Evolutionary conservation across 1,140 invertebrate species (phyloP).

Genomic region (Onthophagus taurus): DNA sequence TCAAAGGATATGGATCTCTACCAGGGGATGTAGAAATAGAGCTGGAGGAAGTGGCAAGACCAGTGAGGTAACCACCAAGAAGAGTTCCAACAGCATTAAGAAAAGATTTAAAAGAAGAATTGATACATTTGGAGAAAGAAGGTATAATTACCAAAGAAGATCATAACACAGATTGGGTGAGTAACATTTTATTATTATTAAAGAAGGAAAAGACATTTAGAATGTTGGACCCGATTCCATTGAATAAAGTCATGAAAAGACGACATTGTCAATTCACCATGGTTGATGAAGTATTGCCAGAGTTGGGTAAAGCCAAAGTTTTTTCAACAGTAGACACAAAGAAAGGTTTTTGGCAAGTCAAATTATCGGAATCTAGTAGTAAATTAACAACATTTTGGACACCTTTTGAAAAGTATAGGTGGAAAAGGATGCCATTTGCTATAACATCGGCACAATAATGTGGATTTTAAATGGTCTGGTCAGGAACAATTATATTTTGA

Average conservation of each 20-base stretch:
- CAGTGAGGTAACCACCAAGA: too few species aligned
- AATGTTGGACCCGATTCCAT: slow-evolving; percentile 39
- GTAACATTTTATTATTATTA: too few species aligned
- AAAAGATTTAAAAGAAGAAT: too few species aligned
- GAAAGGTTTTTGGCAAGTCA: slow-evolving; percentile 3
- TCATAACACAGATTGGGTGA: too few species aligned
- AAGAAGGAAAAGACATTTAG: too few species aligned
- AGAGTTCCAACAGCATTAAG: too few species aligned
- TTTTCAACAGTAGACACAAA: neutral
- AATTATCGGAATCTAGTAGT: neutral
- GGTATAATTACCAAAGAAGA: too few species aligned
- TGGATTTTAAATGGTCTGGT: neutral
- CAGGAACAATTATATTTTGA: neutral
- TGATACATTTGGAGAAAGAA: too few species aligned
- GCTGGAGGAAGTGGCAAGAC: too few species aligned
- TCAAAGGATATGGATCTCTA: too few species aligned
- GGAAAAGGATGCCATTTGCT: neutral
- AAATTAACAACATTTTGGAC: neutral
- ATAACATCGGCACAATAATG: neutral
- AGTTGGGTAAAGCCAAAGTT: slow-evolving; percentile 11
- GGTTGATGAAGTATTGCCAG: slow-evolving; percentile 32
- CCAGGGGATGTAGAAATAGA: too few species aligned
- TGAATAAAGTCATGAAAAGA: slow-evolving; percentile 39
- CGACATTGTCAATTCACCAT: slow-evolving; percentile 35
- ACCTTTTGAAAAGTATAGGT: neutral